Percentiles rank a stretch among this genome's conserved stretches.
phyloP scores from a whole-genome alignment of 1,140 invertebrate species.

The Caerostris extrusa region DNA sequence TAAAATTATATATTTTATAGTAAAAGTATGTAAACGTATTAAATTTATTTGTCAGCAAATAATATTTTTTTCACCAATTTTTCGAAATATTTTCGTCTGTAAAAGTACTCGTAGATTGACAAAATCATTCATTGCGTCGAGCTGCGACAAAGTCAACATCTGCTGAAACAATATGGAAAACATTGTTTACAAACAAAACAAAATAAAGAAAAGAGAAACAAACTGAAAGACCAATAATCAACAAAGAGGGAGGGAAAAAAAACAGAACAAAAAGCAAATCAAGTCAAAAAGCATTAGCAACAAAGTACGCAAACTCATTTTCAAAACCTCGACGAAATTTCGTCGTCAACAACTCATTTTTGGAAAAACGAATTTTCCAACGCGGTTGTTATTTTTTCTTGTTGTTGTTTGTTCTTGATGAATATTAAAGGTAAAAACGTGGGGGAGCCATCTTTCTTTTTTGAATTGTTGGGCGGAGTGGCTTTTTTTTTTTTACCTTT shows the following conservation, averaged over 20 bases:
- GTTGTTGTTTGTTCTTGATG: not conserved
- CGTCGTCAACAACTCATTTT: conserved; percentile 34
- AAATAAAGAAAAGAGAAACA: not conserved
- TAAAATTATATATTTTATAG: too few relatives aligned
- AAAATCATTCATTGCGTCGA: not conserved
- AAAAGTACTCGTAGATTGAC: too few relatives aligned
- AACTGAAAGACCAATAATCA: not conserved
- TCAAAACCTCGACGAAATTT: conserved; percentile 21
- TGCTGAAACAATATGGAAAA: not conserved
- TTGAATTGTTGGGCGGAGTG: not conserved
- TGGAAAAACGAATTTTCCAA: not conserved
- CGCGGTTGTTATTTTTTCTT: not conserved
- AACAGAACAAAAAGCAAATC: not conserved
- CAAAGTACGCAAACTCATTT: not conserved
- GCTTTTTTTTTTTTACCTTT: too few relatives aligned
- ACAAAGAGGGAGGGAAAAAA: not conserved
- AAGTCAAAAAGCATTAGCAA: not conserved
- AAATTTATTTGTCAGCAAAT: too few relatives aligned
- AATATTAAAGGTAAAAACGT: not conserved
- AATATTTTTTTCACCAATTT: too few relatives aligned
- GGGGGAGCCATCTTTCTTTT: conserved; percentile 1
- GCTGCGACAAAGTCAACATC: not conserved
- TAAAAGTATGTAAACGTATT: too few relatives aligned
- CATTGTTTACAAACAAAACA: not conserved
- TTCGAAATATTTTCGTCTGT: too few relatives aligned